Conservation (phyloP, 92 coral and sea anemone genomes). For the Zoanthus sansibaricus region DNA sequence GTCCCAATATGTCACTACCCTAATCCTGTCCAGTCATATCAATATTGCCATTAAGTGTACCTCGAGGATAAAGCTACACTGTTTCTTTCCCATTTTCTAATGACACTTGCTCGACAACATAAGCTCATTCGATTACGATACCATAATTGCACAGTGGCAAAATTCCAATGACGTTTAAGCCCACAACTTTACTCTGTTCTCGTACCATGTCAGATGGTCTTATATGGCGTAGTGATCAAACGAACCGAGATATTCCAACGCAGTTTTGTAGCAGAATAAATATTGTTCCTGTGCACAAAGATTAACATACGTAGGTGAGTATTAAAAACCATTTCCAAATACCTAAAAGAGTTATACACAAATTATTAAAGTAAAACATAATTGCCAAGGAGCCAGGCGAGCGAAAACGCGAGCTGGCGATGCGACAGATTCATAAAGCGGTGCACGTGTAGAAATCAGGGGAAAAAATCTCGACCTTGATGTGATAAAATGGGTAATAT, state of each 20-base stretch:
- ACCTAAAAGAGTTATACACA: too few species aligned
- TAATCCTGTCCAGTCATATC: not conserved
- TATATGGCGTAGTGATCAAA: conserved; percentile 96
- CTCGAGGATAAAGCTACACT: not conserved
- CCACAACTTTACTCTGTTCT: not conserved
- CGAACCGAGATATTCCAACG: conserved; percentile 95
- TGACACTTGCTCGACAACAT: conserved; percentile 7
- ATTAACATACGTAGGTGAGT: not conserved
- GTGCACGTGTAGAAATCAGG: too few species aligned
- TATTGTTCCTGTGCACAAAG: conserved; percentile 80
- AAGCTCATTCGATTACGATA: not conserved
- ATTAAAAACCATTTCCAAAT: too few species aligned
- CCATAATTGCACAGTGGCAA: not conserved
- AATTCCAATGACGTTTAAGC: not conserved
- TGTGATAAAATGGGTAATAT: too few species aligned
- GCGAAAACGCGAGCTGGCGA: too few species aligned
- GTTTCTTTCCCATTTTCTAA: conserved; percentile 45
- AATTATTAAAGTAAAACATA: too few species aligned
- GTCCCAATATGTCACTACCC: not conserved
- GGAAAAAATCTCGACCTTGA: too few species aligned
- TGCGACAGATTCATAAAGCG: too few species aligned
- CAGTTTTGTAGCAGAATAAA: conserved; percentile 94
- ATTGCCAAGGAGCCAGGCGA: too few species aligned
- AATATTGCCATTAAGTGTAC: not conserved
- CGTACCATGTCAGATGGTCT: not conserved